Conservation (phyloP, 2,797 vertebrate species). For the Neopelma chrysocephalum region DNA sequence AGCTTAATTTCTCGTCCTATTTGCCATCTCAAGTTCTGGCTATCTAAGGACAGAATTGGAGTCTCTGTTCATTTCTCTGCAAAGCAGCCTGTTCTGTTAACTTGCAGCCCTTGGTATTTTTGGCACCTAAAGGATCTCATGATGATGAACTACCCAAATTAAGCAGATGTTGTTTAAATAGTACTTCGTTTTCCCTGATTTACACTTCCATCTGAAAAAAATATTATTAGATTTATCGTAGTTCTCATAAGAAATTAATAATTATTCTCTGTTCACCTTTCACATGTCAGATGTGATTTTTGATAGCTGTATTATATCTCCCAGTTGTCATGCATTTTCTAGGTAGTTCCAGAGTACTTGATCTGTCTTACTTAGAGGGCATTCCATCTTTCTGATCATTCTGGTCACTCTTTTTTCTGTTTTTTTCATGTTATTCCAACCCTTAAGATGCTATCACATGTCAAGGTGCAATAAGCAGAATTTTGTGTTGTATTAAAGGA, state of each 20-base stretch:
- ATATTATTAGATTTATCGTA: neutral
- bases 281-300: neutral
- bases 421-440: neutral
- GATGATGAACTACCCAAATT: neutral
- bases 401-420: neutral
- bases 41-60: neutral
- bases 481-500: neutral
- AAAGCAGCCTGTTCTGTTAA: neutral
- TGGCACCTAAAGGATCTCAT: neutral
- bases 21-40: neutral
- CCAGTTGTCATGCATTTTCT: neutral
- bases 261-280: neutral
- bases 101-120: neutral
- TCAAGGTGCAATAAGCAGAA: neutral
- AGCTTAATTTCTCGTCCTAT: neutral
- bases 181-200: neutral
- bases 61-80: neutral
- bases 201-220: neutral
- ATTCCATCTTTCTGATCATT: neutral
- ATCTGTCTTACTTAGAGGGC: neutral
- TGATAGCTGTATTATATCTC: neutral
- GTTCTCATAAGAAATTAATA: neutral
- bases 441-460: neutral
- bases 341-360: neutral
- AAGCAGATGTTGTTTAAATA: slow-evolving; percentile 5